Evolutionary conservation across 2,113 vertebrate species (phyloP).

Genomic region (Cynoglossus semilaevis): DNA sequence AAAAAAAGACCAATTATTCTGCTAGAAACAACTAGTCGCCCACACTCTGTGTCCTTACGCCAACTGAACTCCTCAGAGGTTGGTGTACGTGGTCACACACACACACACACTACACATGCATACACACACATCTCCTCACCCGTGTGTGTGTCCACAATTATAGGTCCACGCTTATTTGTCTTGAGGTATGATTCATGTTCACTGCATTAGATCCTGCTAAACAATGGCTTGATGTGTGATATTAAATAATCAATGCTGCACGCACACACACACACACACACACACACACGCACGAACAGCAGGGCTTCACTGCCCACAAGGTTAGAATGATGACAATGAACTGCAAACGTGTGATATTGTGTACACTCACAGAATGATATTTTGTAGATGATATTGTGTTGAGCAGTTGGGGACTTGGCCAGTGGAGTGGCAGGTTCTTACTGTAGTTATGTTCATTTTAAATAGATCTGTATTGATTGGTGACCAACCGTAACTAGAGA

Average conservation of each 20-base stretch:
- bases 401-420: slow-evolving; percentile 36
- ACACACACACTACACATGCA: slow-evolving; percentile 17
- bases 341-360: slow-evolving; percentile 5
- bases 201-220: slow-evolving; percentile 49
- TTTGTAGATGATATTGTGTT: slow-evolving; percentile 57
- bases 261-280: slow-evolving; percentile 2
- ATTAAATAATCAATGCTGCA: slow-evolving; percentile 15
- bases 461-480: no score
- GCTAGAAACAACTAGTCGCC: slow-evolving; percentile 43
- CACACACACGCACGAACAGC: slow-evolving; percentile 37
- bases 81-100: slow-evolving; percentile 10
- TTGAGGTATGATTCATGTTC: slow-evolving; percentile 31
- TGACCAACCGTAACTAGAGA: background rate
- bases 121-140: slow-evolving; percentile 9
- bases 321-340: slow-evolving; percentile 48
- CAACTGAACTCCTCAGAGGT: slow-evolving; percentile 46
- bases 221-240: slow-evolving; percentile 45
- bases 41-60: slow-evolving; percentile 21
- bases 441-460: no score
- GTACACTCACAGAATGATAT: slow-evolving; percentile 48
- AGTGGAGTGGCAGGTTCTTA: slow-evolving; percentile 26
- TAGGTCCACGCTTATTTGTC: slow-evolving; percentile 1
- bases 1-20: slow-evolving; percentile 64
- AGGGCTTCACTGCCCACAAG: slow-evolving; percentile 47
- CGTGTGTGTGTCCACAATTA: slow-evolving; percentile 20